Evolutionary conservation across 1,140 invertebrate species (phyloP).

Genomic region (Apis dorsata): DNA sequence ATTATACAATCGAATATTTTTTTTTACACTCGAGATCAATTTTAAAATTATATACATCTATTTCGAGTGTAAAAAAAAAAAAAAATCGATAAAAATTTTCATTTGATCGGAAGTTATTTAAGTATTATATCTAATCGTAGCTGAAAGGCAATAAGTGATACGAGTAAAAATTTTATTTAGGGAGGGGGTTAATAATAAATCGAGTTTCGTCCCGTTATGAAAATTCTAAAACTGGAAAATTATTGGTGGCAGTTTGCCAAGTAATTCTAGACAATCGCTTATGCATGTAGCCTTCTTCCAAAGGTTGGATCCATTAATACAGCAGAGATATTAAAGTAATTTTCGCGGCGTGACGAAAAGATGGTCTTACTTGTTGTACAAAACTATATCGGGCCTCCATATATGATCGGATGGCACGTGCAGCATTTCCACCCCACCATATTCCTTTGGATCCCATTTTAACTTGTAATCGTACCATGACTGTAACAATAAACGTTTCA

Average conservation of each 20-base stretch:
- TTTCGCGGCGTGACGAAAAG: neutral
- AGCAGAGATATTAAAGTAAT: neutral
- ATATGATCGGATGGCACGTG: constrained; percentile 98
- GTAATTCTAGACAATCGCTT: neutral
- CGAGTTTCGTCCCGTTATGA: neutral
- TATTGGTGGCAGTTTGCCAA: constrained; percentile 4
- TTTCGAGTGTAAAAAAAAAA: no score
- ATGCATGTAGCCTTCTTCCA: neutral
- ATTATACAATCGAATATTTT: no score
- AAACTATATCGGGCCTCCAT: constrained; percentile 97
- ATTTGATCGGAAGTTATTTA: neutral
- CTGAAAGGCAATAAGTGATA: no score
- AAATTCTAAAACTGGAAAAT: neutral
- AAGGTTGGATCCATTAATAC: neutral
- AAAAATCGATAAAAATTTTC: neutral
- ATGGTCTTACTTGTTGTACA: constrained; percentile 94
- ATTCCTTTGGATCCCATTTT: constrained; percentile 96
- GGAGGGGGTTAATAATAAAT: neutral
- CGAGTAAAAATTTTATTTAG: neutral
- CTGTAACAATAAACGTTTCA: constrained; percentile 79
- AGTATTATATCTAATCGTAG: neutral
- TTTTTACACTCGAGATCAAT: no score
- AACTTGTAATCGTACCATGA: constrained; percentile 98
- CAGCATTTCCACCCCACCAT: constrained; percentile 96
- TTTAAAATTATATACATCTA: no score